Evolutionary conservation across 1,140 invertebrate species (phyloP), one percentile per base, ranked within the genome.

Genomic region (Drosophila funebris): DNA sequence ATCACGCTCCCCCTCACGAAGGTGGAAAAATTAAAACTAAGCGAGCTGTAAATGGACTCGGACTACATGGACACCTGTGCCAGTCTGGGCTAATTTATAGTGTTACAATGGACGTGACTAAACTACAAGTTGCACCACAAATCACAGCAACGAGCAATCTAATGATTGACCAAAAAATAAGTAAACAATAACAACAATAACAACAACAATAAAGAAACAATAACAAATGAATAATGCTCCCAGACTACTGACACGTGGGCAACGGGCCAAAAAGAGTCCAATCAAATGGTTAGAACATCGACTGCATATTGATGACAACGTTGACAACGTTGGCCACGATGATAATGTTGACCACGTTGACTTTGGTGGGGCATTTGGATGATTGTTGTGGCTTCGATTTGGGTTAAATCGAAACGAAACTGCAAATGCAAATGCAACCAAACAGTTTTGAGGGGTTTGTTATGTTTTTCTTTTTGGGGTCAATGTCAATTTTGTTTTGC

Each of bases 251-350:
- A 56, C 57, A 58, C 44, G 60, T 76, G 68, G 67, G 56, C 61
- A 71, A 67, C 33, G 72, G 20, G 67, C 76, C 52, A 57, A 67
- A 70, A 52, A 53, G 53, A 70, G 46, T 31, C 31, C 66, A 54
- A 57, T 50, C 46, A 66, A 68, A 50, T 58, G 50, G 64, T 70
- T 80, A 85, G 81, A 84, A 85, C 81, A 85, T 52, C 58, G 37
- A 41, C 63, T 85, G 81, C 81, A 84, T 87, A 87, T 85, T 85
- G 82, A 87, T 87, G 68, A 63, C 9, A 9, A 56, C 33, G 64
- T 84, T 84, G 80, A 84, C 79, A 61, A 66, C 16, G 31, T 46
- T 56, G n/a, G 31, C 6, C 13, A 36, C 43, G 22, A 9, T 4
- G 22, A 37, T 6, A 27, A 56, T 31, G 63, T 79, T 83, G 80